A percentile compares a stretch with the other conserved stretches of the same genome.
phyloP scores from a whole-genome alignment of 1,140 invertebrate species.

The Brachionus angularis region DNA sequence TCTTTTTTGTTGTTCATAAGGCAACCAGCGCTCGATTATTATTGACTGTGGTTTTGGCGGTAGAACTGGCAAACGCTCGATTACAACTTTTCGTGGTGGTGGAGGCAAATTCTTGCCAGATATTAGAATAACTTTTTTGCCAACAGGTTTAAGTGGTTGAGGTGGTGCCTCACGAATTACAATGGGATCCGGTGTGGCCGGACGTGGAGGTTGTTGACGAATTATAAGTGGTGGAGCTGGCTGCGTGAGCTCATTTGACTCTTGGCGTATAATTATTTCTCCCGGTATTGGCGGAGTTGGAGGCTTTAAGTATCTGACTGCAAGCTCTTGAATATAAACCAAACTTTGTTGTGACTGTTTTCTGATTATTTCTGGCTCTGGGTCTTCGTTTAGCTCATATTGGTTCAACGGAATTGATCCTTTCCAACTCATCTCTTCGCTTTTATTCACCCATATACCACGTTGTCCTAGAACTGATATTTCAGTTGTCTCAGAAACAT shows the following conservation, averaged over 20 bases:
- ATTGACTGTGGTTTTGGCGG: conserved; percentile 40
- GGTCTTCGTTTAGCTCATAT: conserved; percentile 37
- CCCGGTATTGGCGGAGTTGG: conserved; percentile 39
- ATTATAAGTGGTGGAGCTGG: conserved; percentile 44
- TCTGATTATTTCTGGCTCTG: conserved; percentile 33
- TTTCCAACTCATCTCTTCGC: conserved; percentile 12
- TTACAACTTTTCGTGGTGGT: conserved; percentile 43
- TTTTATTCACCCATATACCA: conserved; percentile 36
- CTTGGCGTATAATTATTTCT: conserved; percentile 39
- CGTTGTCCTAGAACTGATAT: conserved; percentile 38
- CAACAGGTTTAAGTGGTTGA: neutral
- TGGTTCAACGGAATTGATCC: conserved; percentile 9
- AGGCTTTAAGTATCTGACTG: conserved; percentile 42
- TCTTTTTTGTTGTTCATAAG: conserved; percentile 31
- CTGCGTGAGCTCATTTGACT: neutral
- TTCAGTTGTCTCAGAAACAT: conserved; percentile 13
- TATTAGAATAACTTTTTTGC: conserved; percentile 16
- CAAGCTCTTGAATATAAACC: conserved; percentile 37
- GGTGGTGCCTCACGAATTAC: conserved; percentile 43
- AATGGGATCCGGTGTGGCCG: conserved; percentile 36
- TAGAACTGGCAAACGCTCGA: conserved; percentile 38
- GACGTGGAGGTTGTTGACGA: conserved; percentile 34
- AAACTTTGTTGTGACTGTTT: conserved; percentile 7
- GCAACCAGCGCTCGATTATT: conserved; percentile 44
- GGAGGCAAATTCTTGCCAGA: conserved; percentile 10